Percentiles rank a stretch among this genome's conserved stretches.
Conservation (phyloP, 53 echinoderm and acorn worm species). For the Pentamera pediparva region DNA sequence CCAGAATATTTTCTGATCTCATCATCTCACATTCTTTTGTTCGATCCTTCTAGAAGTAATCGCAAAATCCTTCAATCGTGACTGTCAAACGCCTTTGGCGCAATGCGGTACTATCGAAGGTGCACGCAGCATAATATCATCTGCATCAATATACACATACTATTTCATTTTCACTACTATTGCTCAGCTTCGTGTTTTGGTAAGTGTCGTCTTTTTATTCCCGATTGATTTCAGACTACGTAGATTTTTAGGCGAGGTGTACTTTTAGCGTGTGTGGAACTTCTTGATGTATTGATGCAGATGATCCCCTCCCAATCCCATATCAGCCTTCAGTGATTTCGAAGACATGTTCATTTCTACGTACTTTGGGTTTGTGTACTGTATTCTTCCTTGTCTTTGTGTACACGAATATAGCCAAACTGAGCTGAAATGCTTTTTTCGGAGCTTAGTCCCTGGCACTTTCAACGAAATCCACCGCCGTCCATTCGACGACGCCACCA, state of each 20-base stretch:
- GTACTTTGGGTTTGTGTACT: too few species aligned
- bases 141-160: slow-evolving; percentile 29
- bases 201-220: slow-evolving; percentile 29
- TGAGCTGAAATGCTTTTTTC: slow-evolving; percentile 35
- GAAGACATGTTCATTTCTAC: too few species aligned
- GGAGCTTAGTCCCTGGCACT: slow-evolving; percentile 41
- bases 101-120: neutral
- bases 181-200: neutral
- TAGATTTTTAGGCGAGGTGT: slow-evolving; percentile 25
- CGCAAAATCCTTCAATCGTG: neutral
- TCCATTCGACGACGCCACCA: slow-evolving; percentile 7
- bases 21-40: neutral
- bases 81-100: slow-evolving; percentile 1
- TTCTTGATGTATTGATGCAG: slow-evolving; percentile 1
- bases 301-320: slow-evolving; percentile 25
- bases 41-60: slow-evolving; percentile 18
- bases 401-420: slow-evolving; percentile 25
- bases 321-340: slow-evolving; percentile 8
- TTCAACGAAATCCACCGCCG: slow-evolving; percentile 26
- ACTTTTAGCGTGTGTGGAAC: slow-evolving; percentile 9
- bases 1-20: neutral
- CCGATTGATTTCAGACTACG: slow-evolving; percentile 26
- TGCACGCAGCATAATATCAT: neutral
- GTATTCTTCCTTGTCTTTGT: slow-evolving; percentile 38
- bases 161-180: neutral